Evolutionary conservation across 2,888 invertebrate species (phyloP).

Genomic region (Leptopilina syphax): DNA sequence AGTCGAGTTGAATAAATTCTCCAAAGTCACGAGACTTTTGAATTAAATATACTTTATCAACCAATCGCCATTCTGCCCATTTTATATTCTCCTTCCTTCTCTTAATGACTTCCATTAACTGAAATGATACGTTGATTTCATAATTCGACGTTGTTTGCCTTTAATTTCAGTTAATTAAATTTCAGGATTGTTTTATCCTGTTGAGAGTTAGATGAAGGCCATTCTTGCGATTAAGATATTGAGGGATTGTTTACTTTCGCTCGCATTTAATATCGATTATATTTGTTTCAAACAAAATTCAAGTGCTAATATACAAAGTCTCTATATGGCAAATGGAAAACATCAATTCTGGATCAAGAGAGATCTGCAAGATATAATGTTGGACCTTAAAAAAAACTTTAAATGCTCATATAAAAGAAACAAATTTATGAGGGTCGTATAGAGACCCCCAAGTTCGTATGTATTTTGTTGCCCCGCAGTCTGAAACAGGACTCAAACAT

Average conservation of each 20-base stretch:
- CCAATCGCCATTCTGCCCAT: constrained; percentile 36
- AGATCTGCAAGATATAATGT: constrained; percentile 57
- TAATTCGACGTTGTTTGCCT: constrained; percentile 30
- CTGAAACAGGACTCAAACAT: constrained; percentile 32
- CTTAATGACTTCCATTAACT: constrained; percentile 35
- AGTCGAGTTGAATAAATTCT: constrained; percentile 38
- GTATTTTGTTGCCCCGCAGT: constrained; percentile 44
- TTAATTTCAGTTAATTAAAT: constrained; percentile 5
- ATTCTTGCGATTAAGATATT: too few relatives aligned
- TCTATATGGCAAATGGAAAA: not conserved
- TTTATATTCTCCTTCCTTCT: constrained; percentile 35
- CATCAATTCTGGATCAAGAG: not conserved
- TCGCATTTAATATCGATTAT: not conserved
- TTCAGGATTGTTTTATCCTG: not conserved
- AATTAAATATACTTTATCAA: constrained; percentile 40
- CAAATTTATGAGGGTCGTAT: constrained; percentile 62
- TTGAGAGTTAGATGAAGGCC: not conserved
- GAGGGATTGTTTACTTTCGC: not conserved
- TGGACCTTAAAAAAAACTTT: constrained; percentile 62
- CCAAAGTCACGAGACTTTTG: constrained; percentile 41
- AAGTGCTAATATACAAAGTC: not conserved
- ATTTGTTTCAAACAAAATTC: not conserved
- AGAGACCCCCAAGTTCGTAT: constrained; percentile 47
- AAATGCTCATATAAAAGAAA: constrained; percentile 65
- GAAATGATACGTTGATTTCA: constrained; percentile 37